Conservation (phyloP, 1,140 invertebrate species). For the Drosophila willistoni region DNA sequence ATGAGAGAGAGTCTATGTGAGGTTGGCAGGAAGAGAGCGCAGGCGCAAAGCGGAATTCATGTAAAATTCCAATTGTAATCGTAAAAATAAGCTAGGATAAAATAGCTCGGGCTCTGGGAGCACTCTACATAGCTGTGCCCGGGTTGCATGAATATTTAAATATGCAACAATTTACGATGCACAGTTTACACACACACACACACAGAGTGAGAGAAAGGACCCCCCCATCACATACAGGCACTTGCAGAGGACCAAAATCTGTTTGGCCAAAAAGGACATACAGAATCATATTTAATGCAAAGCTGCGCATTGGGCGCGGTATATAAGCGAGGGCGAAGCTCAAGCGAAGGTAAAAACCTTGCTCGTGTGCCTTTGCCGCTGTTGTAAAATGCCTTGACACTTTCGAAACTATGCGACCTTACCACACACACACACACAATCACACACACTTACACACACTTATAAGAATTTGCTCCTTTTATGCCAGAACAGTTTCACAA, state of each 20-base stretch:
- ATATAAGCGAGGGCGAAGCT: conserved; percentile 51
- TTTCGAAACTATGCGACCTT: conserved; percentile 72
- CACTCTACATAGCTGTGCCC: conserved; percentile 21
- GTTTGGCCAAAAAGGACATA: conserved; percentile 40
- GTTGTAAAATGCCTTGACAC: conserved; percentile 80
- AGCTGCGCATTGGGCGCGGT: conserved; percentile 78
- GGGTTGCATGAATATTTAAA: conserved; percentile 52
- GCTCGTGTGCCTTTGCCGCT: conserved; percentile 65
- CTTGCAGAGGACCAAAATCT: conserved; percentile 24
- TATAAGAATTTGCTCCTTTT: conserved; percentile 19
- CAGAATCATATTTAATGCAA: conserved; percentile 69
- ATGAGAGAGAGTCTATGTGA: conserved; percentile 20
- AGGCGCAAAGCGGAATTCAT: conserved; percentile 55
- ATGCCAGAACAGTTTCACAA: conserved; percentile 1
- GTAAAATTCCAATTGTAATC: conserved; percentile 58
- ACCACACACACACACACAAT: conserved; percentile 58
- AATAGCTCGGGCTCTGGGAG: conserved; percentile 38
- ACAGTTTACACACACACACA: conserved; percentile 37
- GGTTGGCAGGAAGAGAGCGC: conserved; percentile 39
- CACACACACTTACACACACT: conserved; percentile 16
- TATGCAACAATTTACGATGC: conserved; percentile 76
- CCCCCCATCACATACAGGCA: not conserved
- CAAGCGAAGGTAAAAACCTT: conserved; percentile 70
- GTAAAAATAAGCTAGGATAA: conserved; percentile 59
- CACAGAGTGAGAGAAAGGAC: not conserved